Percentiles rank a stretch among this genome's conserved stretches.
phyloP scores from a whole-genome alignment of 2,888 invertebrate species.

The Cremastobaeus sp. region DNA sequence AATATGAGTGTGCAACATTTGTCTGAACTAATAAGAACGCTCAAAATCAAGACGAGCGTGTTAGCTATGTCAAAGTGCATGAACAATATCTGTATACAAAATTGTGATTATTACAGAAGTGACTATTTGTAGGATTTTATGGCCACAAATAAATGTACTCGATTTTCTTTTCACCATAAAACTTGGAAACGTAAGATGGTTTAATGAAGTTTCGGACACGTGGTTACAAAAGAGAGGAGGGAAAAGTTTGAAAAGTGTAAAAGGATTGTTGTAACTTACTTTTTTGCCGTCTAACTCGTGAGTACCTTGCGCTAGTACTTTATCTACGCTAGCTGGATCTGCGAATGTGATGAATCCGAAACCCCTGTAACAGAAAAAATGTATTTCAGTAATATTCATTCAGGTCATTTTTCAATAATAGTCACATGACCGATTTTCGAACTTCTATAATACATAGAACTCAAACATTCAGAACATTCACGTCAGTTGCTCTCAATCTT shows the following conservation, averaged over 20 bases:
- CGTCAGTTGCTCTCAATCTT: slow-evolving; percentile 1
- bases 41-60: no score
- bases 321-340: slow-evolving; percentile 98
- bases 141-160: slow-evolving; percentile 40
- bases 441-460: no score
- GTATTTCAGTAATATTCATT: neutral
- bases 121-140: no score
- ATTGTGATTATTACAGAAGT: no score
- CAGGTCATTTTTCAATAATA: neutral
- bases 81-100: no score
- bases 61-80: no score
- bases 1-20: no score
- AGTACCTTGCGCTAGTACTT: slow-evolving; percentile 98
- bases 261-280: slow-evolving; percentile 82
- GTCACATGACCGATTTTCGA: no score
- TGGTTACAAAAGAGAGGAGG: slow-evolving; percentile 42
- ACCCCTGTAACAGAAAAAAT: slow-evolving; percentile 86
- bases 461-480: no score
- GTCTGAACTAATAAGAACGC: no score
- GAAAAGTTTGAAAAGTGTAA: slow-evolving; percentile 50
- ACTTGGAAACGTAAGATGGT: slow-evolving; percentile 46
- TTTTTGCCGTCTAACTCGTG: slow-evolving; percentile 99
- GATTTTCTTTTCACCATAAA: slow-evolving; percentile 32
- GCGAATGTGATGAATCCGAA: slow-evolving; percentile 99
- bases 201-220: slow-evolving; percentile 50